phyloP scores from a whole-genome alignment of 2,888 invertebrate genomes.

The Stenotaenia linearis region DNA sequence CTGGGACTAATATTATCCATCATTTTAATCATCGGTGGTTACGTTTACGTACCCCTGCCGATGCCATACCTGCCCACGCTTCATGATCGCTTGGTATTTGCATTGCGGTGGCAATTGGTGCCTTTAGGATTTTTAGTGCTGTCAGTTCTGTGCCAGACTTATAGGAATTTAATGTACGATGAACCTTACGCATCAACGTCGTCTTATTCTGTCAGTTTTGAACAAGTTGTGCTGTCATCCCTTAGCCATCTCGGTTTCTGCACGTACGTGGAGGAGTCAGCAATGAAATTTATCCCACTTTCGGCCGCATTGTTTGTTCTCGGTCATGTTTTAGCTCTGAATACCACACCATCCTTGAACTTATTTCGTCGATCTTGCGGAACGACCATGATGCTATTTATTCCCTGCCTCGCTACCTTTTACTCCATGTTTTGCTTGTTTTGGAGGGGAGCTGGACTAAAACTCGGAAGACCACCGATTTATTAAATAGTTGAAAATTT shows the following conservation, averaged over 20 bases:
- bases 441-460: not conserved
- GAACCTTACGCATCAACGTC: not conserved
- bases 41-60: not conserved
- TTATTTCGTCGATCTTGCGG: not conserved
- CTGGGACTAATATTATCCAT: not conserved
- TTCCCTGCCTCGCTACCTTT: not conserved
- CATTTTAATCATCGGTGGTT: not conserved
- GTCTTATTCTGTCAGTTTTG: not conserved
- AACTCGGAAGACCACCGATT: not conserved
- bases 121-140: not conserved
- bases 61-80: constrained; percentile 13
- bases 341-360: not conserved
- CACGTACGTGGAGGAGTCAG: not conserved
- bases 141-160: not conserved
- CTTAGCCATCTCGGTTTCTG: not conserved
- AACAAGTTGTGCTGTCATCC: not conserved
- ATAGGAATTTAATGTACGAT: not conserved
- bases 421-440: not conserved
- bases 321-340: not conserved
- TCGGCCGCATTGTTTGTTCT: not conserved
- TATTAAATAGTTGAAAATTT: not conserved
- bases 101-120: not conserved
- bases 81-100: not conserved
- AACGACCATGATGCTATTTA: not conserved
- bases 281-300: not conserved